phyloP scores from a whole-genome alignment of 2,888 invertebrate genomes.

The Stenchaetothrips biformis region DNA sequence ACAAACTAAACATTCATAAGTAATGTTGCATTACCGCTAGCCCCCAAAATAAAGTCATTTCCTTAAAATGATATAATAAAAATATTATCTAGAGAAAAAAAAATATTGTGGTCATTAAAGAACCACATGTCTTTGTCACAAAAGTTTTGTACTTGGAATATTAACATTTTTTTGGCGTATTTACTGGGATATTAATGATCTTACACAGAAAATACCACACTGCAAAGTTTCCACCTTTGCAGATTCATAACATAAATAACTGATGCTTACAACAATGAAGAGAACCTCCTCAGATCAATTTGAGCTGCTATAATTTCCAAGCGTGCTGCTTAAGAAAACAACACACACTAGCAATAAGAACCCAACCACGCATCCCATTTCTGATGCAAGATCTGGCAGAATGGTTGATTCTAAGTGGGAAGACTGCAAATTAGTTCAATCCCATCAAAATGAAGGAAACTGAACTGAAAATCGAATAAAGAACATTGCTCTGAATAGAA shows the following conservation, averaged over 20 bases:
- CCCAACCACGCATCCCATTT: too few species aligned
- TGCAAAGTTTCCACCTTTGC: not conserved
- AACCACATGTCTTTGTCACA: not conserved
- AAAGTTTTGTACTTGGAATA: slow-evolving; percentile 9
- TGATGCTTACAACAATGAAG: not conserved
- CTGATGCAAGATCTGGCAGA: too few species aligned
- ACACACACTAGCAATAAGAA: too few species aligned
- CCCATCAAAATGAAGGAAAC: too few species aligned
- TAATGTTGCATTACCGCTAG: not conserved
- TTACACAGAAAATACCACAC: not conserved
- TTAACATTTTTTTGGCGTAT: not conserved
- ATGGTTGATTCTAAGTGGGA: too few species aligned
- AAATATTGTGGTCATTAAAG: not conserved
- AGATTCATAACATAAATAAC: not conserved
- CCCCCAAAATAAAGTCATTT: slow-evolving; percentile 1
- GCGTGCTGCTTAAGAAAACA: too few species aligned
- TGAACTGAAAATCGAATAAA: too few species aligned
- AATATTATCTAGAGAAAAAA: slow-evolving; percentile 6
- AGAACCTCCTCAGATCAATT: too few species aligned
- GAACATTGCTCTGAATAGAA: too few species aligned
- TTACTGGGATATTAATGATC: not conserved
- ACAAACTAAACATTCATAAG: not conserved
- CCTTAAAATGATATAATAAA: not conserved
- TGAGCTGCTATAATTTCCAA: too few species aligned
- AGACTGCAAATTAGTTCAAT: too few species aligned